These are phyloP conservation scores for Falco rusticolus DNA, from an alignment of 2,797 vertebrate species.

Conservation along the genomic window DNA sequence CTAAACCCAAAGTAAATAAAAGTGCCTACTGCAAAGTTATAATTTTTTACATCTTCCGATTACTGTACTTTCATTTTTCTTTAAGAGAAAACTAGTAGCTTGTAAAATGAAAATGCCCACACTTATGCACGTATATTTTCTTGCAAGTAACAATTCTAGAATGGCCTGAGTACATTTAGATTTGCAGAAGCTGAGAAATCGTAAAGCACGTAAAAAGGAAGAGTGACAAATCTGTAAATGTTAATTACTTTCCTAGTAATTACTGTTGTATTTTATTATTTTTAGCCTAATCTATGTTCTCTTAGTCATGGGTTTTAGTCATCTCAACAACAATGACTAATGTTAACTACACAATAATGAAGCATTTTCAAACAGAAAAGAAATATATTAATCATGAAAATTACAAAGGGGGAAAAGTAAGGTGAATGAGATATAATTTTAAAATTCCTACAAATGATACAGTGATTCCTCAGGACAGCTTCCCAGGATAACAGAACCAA, in stretches of 20 bases:
- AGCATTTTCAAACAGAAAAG: slow-evolving; percentile 1
- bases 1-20: not conserved
- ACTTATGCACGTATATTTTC: not conserved
- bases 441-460: not conserved
- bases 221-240: slow-evolving; percentile 1
- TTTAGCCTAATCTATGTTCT: slow-evolving; percentile 56
- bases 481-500: not conserved
- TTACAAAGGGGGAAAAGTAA: not conserved
- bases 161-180: not conserved
- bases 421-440: not conserved
- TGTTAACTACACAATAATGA: slow-evolving; percentile 32
- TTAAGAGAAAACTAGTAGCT: not conserved
- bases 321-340: slow-evolving; percentile 50
- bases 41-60: not conserved
- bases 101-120: not conserved
- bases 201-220: not conserved
- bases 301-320: slow-evolving; percentile 63
- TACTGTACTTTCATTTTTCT: not conserved
- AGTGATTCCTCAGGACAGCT: not conserved
- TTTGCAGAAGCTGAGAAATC: slow-evolving; percentile 32
- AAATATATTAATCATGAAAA: slow-evolving; percentile 4
- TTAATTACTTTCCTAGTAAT: slow-evolving; percentile 47
- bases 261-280: slow-evolving; percentile 58
- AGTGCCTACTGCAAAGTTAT: not conserved
- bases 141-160: not conserved